Evolutionary conservation across 2,888 invertebrate species (phyloP).

Genomic region (Drosophila gaucha): DNA sequence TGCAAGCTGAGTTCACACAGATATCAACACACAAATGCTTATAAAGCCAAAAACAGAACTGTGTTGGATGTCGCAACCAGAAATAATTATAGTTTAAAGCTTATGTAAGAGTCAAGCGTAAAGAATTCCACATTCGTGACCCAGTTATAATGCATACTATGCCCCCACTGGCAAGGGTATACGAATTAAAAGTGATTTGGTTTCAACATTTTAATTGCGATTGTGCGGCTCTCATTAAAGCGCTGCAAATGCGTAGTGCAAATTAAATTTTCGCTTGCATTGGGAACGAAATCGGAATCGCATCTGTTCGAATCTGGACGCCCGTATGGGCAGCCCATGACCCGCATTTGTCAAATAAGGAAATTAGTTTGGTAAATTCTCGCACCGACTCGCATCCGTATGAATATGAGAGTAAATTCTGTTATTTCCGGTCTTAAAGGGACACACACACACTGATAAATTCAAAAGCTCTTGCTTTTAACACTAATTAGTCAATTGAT

Average conservation of each 20-base stretch:
- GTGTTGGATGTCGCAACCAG: neutral
- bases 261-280: slow-evolving; percentile 46
- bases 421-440: slow-evolving; percentile 40
- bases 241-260: slow-evolving; percentile 14
- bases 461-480: slow-evolving; percentile 57
- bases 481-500: slow-evolving; percentile 69
- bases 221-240: slow-evolving; percentile 59
- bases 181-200: slow-evolving; percentile 22
- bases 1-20: neutral
- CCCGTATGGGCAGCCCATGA: slow-evolving; percentile 5
- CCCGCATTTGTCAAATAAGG: slow-evolving; percentile 53
- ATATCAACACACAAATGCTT: too few relatives aligned
- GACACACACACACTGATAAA: slow-evolving; percentile 13
- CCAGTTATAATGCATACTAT: slow-evolving; percentile 5
- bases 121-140: slow-evolving; percentile 9
- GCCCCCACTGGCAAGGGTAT: slow-evolving; percentile 6
- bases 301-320: slow-evolving; percentile 10
- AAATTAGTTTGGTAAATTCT: slow-evolving; percentile 61
- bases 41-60: neutral
- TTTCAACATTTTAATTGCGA: slow-evolving; percentile 62
- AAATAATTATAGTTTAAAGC: slow-evolving; percentile 3
- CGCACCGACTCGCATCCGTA: slow-evolving; percentile 2
- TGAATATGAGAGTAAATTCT: slow-evolving; percentile 12
- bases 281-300: neutral
- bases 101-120: slow-evolving; percentile 1